Conservation (phyloP, 2,888 invertebrate species). For the Drosophila atroscutellata region DNA sequence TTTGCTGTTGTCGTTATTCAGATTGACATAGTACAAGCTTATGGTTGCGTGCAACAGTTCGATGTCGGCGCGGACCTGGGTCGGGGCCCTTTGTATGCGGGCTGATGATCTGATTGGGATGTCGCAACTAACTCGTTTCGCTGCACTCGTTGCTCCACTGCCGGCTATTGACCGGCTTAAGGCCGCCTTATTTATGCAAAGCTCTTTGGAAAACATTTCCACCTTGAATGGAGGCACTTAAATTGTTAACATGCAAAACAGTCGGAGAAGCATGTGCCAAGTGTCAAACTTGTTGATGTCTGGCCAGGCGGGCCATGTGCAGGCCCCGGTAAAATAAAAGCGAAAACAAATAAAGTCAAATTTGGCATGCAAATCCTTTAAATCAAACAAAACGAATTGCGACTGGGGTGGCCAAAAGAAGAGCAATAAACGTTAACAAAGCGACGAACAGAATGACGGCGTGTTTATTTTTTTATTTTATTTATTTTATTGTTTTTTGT, state of each 20-base stretch:
- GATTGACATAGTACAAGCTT: conserved; percentile 24
- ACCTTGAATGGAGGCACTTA: conserved; percentile 64
- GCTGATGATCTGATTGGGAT: conserved; percentile 61
- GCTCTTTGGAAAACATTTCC: conserved; percentile 52
- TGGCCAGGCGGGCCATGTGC: conserved; percentile 27
- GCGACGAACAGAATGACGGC: conserved; percentile 59
- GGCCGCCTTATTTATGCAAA: conserved; percentile 62
- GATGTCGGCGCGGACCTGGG: conserved; percentile 6
- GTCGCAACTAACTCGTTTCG: conserved; percentile 54
- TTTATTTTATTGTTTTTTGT: not conserved
- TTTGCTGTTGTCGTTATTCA: conserved; percentile 19
- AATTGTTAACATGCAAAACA: conserved; percentile 69
- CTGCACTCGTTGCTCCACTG: conserved; percentile 33
- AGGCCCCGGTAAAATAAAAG: conserved; percentile 11
- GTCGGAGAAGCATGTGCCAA: conserved; percentile 48
- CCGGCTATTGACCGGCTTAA: conserved; percentile 32
- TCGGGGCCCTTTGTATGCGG: conserved; percentile 40
- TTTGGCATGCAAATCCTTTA: conserved; percentile 78
- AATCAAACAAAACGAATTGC: conserved; percentile 75
- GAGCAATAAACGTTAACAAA: conserved; percentile 73
- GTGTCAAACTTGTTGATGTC: conserved; percentile 45
- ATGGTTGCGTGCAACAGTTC: conserved; percentile 37
- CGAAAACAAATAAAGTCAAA: conserved; percentile 77
- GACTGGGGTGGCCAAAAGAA: conserved; percentile 24
- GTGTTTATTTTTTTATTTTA: conserved; percentile 34